Percentiles rank a stretch among this genome's conserved stretches.
Evolutionary conservation across 2,113 vertebrate species (phyloP).

Genomic region (Meleagris gallopavo): DNA sequence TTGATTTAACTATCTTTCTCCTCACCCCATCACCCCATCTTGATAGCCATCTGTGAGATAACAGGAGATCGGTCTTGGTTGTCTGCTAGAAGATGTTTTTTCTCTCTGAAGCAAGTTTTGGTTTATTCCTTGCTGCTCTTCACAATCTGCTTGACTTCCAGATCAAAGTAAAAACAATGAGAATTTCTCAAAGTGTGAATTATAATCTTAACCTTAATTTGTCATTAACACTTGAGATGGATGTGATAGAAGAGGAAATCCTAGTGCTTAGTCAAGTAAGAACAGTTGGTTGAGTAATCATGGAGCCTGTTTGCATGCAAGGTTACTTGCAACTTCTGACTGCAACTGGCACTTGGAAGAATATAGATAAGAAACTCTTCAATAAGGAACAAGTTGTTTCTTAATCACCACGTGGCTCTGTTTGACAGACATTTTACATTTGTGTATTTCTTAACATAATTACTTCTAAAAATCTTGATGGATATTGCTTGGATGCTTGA

Average conservation of each 20-base stretch:
- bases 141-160: neutral
- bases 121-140: neutral
- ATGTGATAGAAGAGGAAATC: neutral
- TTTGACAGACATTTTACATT: neutral
- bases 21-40: neutral
- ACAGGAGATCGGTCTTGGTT: neutral
- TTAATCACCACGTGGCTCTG: neutral
- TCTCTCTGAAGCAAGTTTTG: neutral
- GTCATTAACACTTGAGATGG: neutral
- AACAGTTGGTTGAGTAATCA: neutral
- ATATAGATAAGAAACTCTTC: neutral
- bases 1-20: neutral
- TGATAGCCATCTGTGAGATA: neutral
- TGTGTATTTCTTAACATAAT: neutral
- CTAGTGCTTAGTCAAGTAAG: neutral
- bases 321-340: neutral
- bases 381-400: neutral
- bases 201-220: neutral
- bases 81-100: neutral
- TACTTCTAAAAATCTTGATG: neutral
- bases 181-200: neutral
- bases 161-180: neutral
- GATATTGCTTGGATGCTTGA: neutral
- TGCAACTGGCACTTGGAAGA: neutral
- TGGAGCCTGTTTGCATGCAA: neutral